Evolutionary conservation across 2,113 vertebrate genomes (phyloP).

Genomic region (Arothron firmamentum): DNA sequence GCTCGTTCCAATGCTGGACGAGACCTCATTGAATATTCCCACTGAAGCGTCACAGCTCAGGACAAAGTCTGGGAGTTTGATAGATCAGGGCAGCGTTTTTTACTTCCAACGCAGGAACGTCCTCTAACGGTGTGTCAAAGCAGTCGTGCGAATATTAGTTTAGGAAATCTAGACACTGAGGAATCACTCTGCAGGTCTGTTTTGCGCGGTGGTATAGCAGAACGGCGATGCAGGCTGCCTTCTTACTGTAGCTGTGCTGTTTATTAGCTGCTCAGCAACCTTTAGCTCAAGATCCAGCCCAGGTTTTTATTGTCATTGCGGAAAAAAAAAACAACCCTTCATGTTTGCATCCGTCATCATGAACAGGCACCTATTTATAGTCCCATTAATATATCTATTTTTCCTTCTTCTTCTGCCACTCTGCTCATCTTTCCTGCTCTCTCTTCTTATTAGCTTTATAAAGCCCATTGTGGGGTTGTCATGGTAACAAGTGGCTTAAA

Average conservation of each 20-base stretch:
- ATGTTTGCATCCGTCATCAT: constrained; percentile 28
- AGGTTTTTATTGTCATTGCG: too few relatives aligned
- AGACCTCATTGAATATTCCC: constrained; percentile 29
- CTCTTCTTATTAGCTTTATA: constrained; percentile 71
- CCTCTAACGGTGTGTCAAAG: too few relatives aligned
- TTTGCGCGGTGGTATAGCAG: too few relatives aligned
- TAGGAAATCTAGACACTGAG: too few relatives aligned
- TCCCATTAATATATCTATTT: constrained; percentile 29
- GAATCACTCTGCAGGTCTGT: too few relatives aligned
- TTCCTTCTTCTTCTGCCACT: constrained; percentile 24
- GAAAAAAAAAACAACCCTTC: too few relatives aligned
- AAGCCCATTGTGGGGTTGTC: constrained; percentile 73
- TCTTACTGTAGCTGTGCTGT: constrained; percentile 11
- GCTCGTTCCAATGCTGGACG: constrained; percentile 40
- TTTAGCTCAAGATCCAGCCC: too few relatives aligned
- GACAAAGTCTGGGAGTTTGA: too few relatives aligned
- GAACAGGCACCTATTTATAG: constrained; percentile 51
- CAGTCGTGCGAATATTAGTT: too few relatives aligned
- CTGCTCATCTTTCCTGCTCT: constrained; percentile 38
- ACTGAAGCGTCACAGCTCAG: constrained; percentile 20
- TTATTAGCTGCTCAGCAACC: background rate
- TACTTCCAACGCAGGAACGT: too few relatives aligned
- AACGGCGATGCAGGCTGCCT: background rate
- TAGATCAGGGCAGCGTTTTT: too few relatives aligned
- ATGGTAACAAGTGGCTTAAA: constrained; percentile 72